Evolutionary conservation across 2,113 vertebrate genomes (phyloP).

Genomic region (Halichoerus grypus): DNA sequence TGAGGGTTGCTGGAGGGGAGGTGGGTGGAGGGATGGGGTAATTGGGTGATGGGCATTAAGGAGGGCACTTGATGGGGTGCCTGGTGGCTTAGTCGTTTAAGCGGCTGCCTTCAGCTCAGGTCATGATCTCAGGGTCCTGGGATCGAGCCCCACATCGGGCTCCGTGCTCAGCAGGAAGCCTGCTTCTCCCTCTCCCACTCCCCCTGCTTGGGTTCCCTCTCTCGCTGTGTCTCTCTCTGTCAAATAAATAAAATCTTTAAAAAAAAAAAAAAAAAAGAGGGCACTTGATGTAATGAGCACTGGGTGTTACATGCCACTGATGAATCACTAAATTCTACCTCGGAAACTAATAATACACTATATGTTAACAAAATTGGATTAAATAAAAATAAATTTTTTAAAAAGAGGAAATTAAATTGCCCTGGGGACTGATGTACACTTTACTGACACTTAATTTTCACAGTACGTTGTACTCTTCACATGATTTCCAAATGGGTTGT

Average conservation of each 20-base stretch:
- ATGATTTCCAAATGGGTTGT: not conserved
- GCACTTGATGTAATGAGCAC: not conserved
- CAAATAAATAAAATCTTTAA: no score
- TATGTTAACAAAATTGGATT: not conserved
- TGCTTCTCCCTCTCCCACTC: no score
- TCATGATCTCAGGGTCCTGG: no score
- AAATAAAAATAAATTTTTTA: not conserved
- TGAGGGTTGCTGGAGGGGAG: not conserved
- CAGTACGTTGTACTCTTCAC: not conserved
- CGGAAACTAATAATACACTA: not conserved
- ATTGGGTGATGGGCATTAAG: not conserved
- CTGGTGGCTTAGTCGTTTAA: no score
- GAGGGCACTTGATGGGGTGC: not conserved
- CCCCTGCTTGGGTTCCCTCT: no score
- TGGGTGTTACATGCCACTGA: not conserved
- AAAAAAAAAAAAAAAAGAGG: no score
- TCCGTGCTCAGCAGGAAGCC: no score
- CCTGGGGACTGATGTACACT: not conserved
- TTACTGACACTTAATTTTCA: not conserved
- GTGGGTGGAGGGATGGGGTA: not conserved
- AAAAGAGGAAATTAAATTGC: not conserved
- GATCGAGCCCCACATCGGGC: no score
- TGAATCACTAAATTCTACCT: not conserved
- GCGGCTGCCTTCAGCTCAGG: no score
- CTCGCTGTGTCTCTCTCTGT: no score